These are phyloP conservation scores for Pterocles orientalis DNA, from an alignment of 2,113 vertebrate species.

Conservation along the genomic window DNA sequence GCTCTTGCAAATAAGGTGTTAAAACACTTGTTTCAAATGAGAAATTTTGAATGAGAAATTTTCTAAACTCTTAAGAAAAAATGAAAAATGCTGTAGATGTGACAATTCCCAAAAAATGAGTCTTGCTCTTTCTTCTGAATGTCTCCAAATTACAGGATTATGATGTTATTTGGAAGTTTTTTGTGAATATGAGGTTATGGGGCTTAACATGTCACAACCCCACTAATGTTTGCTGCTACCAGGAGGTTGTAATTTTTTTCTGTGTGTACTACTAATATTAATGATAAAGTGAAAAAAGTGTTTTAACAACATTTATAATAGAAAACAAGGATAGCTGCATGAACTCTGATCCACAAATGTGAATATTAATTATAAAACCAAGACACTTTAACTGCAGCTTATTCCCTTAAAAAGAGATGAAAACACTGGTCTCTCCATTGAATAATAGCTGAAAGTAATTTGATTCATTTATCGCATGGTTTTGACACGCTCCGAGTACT, in stretches of 20 bases:
- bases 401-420: constrained; percentile 43
- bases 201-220: neutral
- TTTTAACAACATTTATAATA: constrained; percentile 54
- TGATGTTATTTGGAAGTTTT: neutral
- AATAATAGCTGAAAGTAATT: constrained; percentile 9
- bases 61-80: constrained; percentile 2
- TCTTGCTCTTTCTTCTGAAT: neutral
- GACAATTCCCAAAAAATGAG: neutral
- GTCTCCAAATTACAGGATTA: neutral
- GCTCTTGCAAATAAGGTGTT: constrained; percentile 27
- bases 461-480: constrained; percentile 19
- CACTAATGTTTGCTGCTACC: neutral
- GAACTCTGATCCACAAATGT: neutral
- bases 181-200: neutral
- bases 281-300: constrained; percentile 21
- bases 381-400: constrained; percentile 17
- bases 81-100: neutral
- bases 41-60: neutral
- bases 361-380: constrained; percentile 40
- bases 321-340: constrained; percentile 40
- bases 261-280: neutral
- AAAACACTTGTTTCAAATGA: constrained; percentile 43
- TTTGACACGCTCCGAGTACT: constrained; percentile 47
- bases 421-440: constrained; percentile 13
- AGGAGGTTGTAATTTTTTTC: neutral